A percentile compares a stretch with the other conserved stretches of the same genome.
phyloP scores from a whole-genome alignment of 1,140 invertebrate species.

The Euwallacea similis region DNA sequence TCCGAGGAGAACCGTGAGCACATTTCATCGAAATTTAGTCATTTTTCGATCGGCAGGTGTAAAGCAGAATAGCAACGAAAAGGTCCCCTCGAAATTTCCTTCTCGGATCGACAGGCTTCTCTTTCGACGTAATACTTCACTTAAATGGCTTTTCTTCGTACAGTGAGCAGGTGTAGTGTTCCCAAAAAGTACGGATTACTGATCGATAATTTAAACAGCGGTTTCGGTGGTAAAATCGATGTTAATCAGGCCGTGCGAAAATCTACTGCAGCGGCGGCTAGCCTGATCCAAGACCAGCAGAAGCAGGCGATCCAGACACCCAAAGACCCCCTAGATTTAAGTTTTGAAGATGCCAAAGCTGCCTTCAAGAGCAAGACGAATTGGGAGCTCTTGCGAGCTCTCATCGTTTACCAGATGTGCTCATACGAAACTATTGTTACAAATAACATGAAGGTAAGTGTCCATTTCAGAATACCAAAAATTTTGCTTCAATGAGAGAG shows the following conservation, averaged over 20 bases:
- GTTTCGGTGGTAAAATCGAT: slow-evolving; percentile 43
- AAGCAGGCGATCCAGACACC: slow-evolving; percentile 50
- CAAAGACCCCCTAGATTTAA: slow-evolving; percentile 82
- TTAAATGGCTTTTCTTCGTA: slow-evolving; percentile 56
- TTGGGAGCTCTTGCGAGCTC: slow-evolving; percentile 87
- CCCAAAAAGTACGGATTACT: slow-evolving; percentile 50
- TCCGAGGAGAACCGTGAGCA: slow-evolving; percentile 7
- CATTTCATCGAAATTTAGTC: slow-evolving; percentile 7
- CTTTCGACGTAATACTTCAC: slow-evolving; percentile 27
- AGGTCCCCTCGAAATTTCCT: slow-evolving; percentile 13
- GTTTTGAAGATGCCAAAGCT: slow-evolving; percentile 78
- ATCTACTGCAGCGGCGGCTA: slow-evolving; percentile 33
- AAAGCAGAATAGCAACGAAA: slow-evolving; percentile 32
- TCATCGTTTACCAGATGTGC: slow-evolving; percentile 92
- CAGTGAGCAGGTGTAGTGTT: slow-evolving; percentile 51
- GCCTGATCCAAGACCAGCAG: slow-evolving; percentile 29
- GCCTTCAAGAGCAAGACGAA: slow-evolving; percentile 95
- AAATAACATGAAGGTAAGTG: slow-evolving; percentile 89
- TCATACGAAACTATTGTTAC: slow-evolving; percentile 87
- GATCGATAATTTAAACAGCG: slow-evolving; percentile 42
- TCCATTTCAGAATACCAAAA: background rate
- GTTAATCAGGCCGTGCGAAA: slow-evolving; percentile 44
- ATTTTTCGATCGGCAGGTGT: slow-evolving; percentile 33
- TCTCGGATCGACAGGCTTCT: slow-evolving; percentile 31
- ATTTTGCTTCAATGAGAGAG: slow-evolving; percentile 3